phyloP scores from a whole-genome alignment of 2,797 vertebrate species.

The Sebastiscus albofasciatus region DNA sequence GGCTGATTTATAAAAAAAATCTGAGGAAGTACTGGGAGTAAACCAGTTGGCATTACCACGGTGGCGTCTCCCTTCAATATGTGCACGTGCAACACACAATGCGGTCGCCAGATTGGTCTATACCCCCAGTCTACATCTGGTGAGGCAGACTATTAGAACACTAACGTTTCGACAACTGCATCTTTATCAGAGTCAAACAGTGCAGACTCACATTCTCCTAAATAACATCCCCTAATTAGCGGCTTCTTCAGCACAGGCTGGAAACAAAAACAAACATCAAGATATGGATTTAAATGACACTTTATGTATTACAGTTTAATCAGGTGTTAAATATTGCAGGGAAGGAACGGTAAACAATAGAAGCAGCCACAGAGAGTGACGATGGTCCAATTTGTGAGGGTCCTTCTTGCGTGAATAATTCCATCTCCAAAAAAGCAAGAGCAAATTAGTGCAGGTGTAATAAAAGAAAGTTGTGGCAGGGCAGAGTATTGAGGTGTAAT shows the following conservation, averaged over 20 bases:
- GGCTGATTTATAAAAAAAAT: too few species aligned
- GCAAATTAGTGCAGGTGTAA: conserved; percentile 40
- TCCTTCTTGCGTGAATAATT: conserved; percentile 30
- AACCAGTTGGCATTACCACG: too few species aligned
- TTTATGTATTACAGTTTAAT: conserved; percentile 8
- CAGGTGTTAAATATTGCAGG: not conserved
- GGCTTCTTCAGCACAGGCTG: not conserved
- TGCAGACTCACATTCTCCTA: not conserved
- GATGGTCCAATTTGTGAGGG: conserved; percentile 5
- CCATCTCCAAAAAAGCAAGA: conserved; percentile 13
- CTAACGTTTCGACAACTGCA: not conserved
- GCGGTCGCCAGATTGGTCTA: not conserved
- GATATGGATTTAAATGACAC: not conserved
- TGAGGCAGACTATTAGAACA: too few species aligned
- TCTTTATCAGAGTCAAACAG: not conserved
- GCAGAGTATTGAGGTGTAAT: not conserved
- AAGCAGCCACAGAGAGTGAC: not conserved
- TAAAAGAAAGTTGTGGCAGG: not conserved
- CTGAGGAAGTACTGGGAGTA: too few species aligned
- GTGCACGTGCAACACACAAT: too few species aligned
- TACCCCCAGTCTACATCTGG: not conserved
- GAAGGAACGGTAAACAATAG: not conserved
- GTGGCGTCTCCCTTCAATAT: too few species aligned
- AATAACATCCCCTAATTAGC: not conserved
- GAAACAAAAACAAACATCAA: not conserved